Base-by-base conservation (phyloP, 1,140 invertebrate genomes). In the Plectrocnemia conspersa region DNA sequence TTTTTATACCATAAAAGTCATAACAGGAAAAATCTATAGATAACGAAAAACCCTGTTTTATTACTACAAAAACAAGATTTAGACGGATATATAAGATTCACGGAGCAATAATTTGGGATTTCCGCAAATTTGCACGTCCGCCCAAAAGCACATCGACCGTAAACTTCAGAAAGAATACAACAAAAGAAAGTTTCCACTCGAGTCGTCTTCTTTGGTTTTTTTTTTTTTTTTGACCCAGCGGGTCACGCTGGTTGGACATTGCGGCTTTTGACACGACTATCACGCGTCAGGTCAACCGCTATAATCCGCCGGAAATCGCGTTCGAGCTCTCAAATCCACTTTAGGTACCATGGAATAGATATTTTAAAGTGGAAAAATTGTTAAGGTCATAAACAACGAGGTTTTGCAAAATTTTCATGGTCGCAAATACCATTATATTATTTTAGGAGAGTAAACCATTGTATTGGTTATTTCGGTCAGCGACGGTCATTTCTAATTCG, bases 181-280 rank as follows among this genome's bases (percentile, higher is more conserved):
- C 15, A 38, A 38, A 38, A 5, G 35, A 38, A 38, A 38, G 35
- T 38, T 9, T 38, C 35, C 18, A 38, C 13, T 38, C 18, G 35
- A 38, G 10, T 16, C 27, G 11, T 5, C 5, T 16, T 6, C 35
- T 16, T 13, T 38, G 6, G 13, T 13, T 10, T 13, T 6, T 5
- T 16, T 16, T 38, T 38, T 15, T 16, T 13, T 7, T 38, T n/a
- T n/a, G n/a, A n/a, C n/a, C n/a, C 6, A 38, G 15, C 35, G 13
- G 35, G 35, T 38, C 35, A 38, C 35, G 35, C 35, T 16, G 5
- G 35, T 5, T 16, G 35, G 6, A 38, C 18, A 5, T 38, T 38
- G 35, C 13, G 35, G 35, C 18, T 38, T 38, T 16, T 6, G 35
- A 9, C n/a, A n/a, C n/a, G n/a, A n/a, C n/a, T n/a, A n/a, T n/a